A percentile compares a stretch with the other conserved stretches of the same genome.
phyloP scores from a whole-genome alignment of 1,140 invertebrate species.

The Aradophagus sp. region DNA sequence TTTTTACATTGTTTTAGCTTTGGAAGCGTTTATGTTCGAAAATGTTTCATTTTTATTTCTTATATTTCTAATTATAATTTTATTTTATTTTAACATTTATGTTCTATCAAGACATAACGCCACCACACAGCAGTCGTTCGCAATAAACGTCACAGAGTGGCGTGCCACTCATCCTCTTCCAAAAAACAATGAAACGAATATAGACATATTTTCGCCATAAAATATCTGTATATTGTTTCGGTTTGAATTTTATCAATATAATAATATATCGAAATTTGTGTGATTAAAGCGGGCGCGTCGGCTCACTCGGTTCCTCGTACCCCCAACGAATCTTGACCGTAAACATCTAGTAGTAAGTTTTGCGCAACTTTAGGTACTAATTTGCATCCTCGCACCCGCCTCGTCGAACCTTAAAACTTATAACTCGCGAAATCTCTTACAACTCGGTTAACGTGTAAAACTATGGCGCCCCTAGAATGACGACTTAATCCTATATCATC shows the following conservation, averaged over 20 bases:
- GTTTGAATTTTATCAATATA: slow-evolving; percentile 15
- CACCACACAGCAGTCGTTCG: slow-evolving; percentile 14
- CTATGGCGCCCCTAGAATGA: slow-evolving; percentile 67
- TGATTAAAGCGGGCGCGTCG: slow-evolving; percentile 22
- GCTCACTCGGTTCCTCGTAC: slow-evolving; percentile 14
- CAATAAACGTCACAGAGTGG: too few species aligned
- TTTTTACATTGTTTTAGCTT: too few species aligned
- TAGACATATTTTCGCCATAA: slow-evolving; percentile 23
- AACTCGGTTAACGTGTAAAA: slow-evolving; percentile 65
- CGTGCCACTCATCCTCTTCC: slow-evolving; percentile 17
- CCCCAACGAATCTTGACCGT: slow-evolving; percentile 51
- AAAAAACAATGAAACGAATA: slow-evolving; percentile 20
- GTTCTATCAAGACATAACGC: too few species aligned
- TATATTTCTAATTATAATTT: too few species aligned
- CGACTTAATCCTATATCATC: slow-evolving; percentile 69
- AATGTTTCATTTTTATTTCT: too few species aligned
- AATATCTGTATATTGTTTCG: slow-evolving; percentile 18
- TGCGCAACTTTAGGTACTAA: slow-evolving; percentile 70
- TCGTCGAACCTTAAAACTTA: too few species aligned
- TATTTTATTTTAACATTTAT: too few species aligned
- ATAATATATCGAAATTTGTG: slow-evolving; percentile 36
- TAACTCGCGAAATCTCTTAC: too few species aligned
- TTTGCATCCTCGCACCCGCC: slow-evolving; percentile 57
- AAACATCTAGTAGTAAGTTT: slow-evolving; percentile 67
- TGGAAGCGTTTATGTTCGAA: too few species aligned